Base-by-base conservation (phyloP, 2,113 vertebrate genomes). In the Sardina pilchardus region DNA sequence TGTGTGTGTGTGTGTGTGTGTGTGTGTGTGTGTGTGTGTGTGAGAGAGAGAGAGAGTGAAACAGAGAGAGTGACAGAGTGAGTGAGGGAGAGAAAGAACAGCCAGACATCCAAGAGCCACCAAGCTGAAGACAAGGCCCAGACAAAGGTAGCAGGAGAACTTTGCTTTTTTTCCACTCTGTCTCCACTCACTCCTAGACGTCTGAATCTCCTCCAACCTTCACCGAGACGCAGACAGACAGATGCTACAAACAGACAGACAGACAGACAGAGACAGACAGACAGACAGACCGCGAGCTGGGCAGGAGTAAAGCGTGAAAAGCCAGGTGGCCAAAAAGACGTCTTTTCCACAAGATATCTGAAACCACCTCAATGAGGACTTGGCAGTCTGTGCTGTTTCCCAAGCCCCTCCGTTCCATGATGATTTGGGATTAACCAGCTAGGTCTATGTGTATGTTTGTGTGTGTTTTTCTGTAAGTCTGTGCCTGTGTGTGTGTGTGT, bases 21-120 rank as follows among this genome's bases (percentile, higher is more conserved):
- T 53, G 48, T 53, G 48, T n/a, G 59, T n/a, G 59, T n/a, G 59
- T 9, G 53, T 12, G 59, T 8, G 59, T 6, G 59, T 8, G 59
- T 5, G 59, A 63, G 59, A 67, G 59, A 67, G 56, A 63, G 56
- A n/a, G 56, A 63, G 56, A 63, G 56, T n/a, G n/a, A n/a, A n/a
- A n/a, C n/a, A n/a, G 59, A 63, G 59, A 67, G 59, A 67, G n/a
- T n/a, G n/a, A 63, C 21, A 63, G 56, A 63, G 21, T 7, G 21
- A 10, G 56, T 0, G 24, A n/a, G n/a, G 6, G 10, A 30, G n/a
- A 67, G 26, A 67, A 2, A 26, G 59, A 67, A 7, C 6, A 30
- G 26, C 3, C 59, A 67, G 59, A 67, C 24, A 67, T 12, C 0
- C 24, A 7, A 67, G 21, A 26, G 59, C 10, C 7, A 67, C 24